Percentiles rank a stretch among this genome's conserved stretches.
phyloP scores from a whole-genome alignment of 2,888 invertebrate genomes.

The Cepaea hortensis region DNA sequence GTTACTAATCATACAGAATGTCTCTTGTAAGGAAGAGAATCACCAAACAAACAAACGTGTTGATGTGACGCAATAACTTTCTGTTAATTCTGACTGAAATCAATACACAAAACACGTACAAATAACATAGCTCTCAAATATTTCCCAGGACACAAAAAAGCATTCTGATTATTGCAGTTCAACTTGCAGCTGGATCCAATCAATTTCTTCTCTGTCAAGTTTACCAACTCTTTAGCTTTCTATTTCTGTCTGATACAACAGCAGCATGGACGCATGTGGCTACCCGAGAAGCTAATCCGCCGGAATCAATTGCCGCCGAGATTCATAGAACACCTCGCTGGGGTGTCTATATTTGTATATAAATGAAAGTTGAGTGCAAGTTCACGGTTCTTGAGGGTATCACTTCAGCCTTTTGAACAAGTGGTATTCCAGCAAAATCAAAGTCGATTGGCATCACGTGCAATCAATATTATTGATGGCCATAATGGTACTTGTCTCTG shows the following conservation, averaged over 20 bases:
- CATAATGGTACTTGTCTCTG: conserved; percentile 17
- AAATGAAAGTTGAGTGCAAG: not conserved
- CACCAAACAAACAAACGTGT: not conserved
- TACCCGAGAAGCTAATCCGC: conserved; percentile 27
- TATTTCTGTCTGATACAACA: conserved; percentile 29
- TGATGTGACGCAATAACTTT: conserved; percentile 2
- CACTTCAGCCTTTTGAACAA: conserved; percentile 2
- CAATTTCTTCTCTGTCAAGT: conserved; percentile 34
- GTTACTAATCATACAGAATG: not conserved
- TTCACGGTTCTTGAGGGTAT: not conserved
- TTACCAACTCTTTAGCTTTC: conserved; percentile 31
- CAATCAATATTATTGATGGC: conserved; percentile 11
- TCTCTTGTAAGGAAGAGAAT: not conserved
- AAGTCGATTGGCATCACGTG: conserved; percentile 9
- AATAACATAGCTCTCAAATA: not conserved
- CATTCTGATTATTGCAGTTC: conserved; percentile 14
- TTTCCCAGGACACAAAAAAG: not conserved
- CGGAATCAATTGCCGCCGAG: conserved; percentile 16
- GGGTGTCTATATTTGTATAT: not conserved
- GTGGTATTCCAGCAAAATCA: conserved; percentile 13
- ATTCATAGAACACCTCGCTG: conserved; percentile 32
- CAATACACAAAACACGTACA: conserved; percentile 12
- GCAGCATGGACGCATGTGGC: not conserved
- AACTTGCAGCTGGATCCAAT: conserved; percentile 18
- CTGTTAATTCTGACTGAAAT: not conserved